Base-by-base conservation (phyloP, 1,140 invertebrate species). In the Drosophila simulans region DNA sequence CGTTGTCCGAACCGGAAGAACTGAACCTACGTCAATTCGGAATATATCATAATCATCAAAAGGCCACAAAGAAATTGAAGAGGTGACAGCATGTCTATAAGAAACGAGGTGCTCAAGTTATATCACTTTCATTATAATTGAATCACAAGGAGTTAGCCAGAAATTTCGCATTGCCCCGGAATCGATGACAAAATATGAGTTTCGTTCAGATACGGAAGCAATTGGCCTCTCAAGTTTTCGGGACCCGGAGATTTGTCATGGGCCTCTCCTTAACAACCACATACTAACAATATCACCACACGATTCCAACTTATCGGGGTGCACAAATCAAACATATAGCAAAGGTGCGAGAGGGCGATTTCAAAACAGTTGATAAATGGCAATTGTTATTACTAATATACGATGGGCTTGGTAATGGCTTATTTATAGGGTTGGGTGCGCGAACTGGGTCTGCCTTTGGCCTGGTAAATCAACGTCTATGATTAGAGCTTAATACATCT, bases 401-500 rank as follows among this genome's bases (percentile, higher is more conserved):
- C 62, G 49, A 57, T 43, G 40, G 54, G 52, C 42, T 52, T 58
- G 54, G 80, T 80, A 85, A 70, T 68, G 40, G 49, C 27, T 76
- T 86, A 83, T 83, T 88, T 88, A 89, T 83, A 83, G 60, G 65
- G 27, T 53, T 59, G 4, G n/a, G 11, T 43, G 37, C 69, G 4
- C 35, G 12, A 31, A 31, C 31, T 31, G 42, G 25, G 43, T 48
- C 35, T 27, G 51, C 27, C 42, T 49, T 48, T 17, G 48, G 53
- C 37, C 70, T 88, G 82, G 69, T 86, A 88, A 88, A 88, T 88
- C 83, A 88, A 89, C 76, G 83, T 83, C 75, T 89, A 73, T 88
- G 84, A 88, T 88, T 88, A 89, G 66, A 83, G 66, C 79, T 88
- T 86, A 86, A 86, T 86, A 86, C 69, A 88, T 88, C 70, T 89